Evolutionary conservation across 2,888 invertebrate species (phyloP).

Genomic region (Campoplex capitator): DNA sequence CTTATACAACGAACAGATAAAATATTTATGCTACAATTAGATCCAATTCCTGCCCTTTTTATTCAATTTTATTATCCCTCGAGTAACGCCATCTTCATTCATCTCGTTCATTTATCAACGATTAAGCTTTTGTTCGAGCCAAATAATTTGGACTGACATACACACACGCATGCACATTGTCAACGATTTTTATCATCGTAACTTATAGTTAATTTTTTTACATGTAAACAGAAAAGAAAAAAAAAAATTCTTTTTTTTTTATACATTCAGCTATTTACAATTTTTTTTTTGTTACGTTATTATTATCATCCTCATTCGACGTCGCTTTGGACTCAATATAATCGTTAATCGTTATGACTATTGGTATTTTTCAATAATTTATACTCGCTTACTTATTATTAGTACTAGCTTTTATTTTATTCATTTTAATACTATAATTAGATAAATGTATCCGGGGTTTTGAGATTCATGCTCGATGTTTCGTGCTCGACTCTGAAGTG

Average conservation of each 20-base stretch:
- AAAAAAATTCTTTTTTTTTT: constrained; percentile 67
- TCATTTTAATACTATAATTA: constrained; percentile 36
- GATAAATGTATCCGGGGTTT: constrained; percentile 46
- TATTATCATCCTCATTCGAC: constrained; percentile 44
- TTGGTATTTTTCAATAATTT: constrained; percentile 13
- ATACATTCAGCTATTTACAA: constrained; percentile 82
- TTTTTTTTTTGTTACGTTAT: constrained; percentile 58
- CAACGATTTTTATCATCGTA: constrained; percentile 39
- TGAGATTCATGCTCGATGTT: constrained; percentile 56
- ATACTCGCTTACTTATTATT: constrained; percentile 44
- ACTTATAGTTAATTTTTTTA: constrained; percentile 75
- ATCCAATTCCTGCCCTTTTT: background rate
- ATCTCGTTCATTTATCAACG: constrained; percentile 9
- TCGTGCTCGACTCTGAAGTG: background rate
- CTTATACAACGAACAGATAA: constrained; percentile 49
- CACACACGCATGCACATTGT: constrained; percentile 28
- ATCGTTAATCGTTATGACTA: constrained; percentile 52
- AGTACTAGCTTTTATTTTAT: constrained; percentile 39
- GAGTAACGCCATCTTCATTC: constrained; percentile 1
- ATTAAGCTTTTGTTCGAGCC: background rate
- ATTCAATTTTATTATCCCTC: background rate
- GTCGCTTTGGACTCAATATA: constrained; percentile 30
- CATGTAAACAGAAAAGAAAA: constrained; percentile 75
- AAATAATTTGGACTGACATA: constrained; percentile 28
- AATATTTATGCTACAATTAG: constrained; percentile 27